These are phyloP conservation scores for Avahi laniger DNA, from an alignment of 2,797 vertebrate species.

Conservation along the genomic window DNA sequence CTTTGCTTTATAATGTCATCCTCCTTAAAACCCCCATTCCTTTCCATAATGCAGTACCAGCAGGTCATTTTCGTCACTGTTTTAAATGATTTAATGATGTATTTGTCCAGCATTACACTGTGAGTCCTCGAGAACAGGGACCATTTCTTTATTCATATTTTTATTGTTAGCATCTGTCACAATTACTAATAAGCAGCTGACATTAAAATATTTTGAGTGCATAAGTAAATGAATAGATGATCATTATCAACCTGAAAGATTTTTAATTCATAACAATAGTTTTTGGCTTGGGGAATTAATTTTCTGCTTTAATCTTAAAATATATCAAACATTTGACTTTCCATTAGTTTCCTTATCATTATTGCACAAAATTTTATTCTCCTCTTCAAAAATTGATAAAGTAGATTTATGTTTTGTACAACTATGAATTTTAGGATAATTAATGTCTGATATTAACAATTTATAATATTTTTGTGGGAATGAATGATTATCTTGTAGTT, in stretches of 20 bases:
- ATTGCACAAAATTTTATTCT: background rate
- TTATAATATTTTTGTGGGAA: background rate
- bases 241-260: background rate
- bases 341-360: background rate
- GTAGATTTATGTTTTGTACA: background rate
- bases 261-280: background rate
- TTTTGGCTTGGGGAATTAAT: background rate
- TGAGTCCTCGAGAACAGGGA: background rate
- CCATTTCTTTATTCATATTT: background rate
- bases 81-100: background rate
- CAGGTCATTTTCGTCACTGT: background rate
- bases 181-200: background rate
- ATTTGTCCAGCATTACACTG: background rate
- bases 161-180: background rate
- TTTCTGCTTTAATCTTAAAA: constrained; percentile 29
- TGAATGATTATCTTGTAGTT: background rate
- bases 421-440: background rate
- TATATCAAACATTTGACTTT: background rate
- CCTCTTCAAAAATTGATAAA: background rate
- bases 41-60: background rate
- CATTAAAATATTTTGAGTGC: background rate
- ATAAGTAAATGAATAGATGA: background rate
- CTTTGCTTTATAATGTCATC: background rate
- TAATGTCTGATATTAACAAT: background rate
- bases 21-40: background rate